Evolutionary conservation across 1,140 invertebrate genomes (phyloP), one percentile per base, ranked within the genome.

Genomic region (Musca domestica): DNA sequence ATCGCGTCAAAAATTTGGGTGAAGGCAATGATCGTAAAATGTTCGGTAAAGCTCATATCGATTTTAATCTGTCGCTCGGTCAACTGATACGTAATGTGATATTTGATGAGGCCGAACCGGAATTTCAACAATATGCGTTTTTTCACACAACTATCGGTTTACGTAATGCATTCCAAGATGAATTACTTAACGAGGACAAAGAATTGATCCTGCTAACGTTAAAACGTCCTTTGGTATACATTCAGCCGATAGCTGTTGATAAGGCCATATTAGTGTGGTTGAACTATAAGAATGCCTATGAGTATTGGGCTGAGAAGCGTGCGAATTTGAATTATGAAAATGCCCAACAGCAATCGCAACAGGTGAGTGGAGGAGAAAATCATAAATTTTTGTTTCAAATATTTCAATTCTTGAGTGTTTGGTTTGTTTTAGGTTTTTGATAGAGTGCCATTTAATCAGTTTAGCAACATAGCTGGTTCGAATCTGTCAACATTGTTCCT

Each of bases 271-370:
- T 98, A 1, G 95, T 98, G 9, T 98, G 96, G 96, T 84, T 98
- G 51, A 98, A 98, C 83, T 99, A 98, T 78, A 98, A 98, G 83
- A 98, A 98, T 83, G 96, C 96, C 0, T 98, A 98, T 76, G 96
- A 98, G 78, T 98, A 98, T 83, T 99, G 96, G 96, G 96, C 95
- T 71, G 96, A 98, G 78, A 96, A 98, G 82, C 83, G 95, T 20
- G 89, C 92, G 0, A 93, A 90, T 77, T 83, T 96, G 2, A 95
- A 94, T 74, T 93, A 91, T 71, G 92, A 96, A 80, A 95, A 22
- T 82, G 93, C 12, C 89, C 89, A 56, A 91, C 66, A 67, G 23
- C 34, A 9, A 93, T 92, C 12, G 15, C 63, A 64, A 15, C 15
- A 70, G 23, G 66, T 54, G 41, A 65, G 61, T 66, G 9, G 17